Base-by-base conservation (phyloP, 2,888 invertebrate genomes). In the Zaprionus bogoriensis region DNA sequence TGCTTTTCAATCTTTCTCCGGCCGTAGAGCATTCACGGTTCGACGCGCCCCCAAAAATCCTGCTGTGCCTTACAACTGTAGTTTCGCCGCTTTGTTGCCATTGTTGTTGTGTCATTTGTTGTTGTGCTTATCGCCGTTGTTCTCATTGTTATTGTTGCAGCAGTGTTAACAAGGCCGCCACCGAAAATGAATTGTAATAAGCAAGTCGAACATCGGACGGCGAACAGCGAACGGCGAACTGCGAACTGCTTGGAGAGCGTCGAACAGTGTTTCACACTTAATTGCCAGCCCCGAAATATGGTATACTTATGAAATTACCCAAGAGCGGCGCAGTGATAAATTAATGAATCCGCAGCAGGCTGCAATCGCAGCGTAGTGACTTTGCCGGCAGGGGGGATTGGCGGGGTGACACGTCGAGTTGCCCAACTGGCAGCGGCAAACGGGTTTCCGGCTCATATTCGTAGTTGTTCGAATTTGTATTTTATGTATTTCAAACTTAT, bases 221-320 rank as follows among this genome's bases (percentile, higher is more conserved):
- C 39, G 20, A 55, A n/a, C 7, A 14, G 3, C 9, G 32, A 36
- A 9, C 17, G 32, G 14, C 14, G 14, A 10, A 30, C 64, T 51
- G 57, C 81, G 67, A n/a, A n/a, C n/a, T n/a, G n/a, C n/a, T n/a
- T n/a, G 32, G 3, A 7, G 32, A 36, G 17, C 17, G 32, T 36
- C 14, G 14, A 10, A 30, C 64, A 53, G 57, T 84, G 67, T 81
- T 87, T 80, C 74, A 77, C 87, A 87, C 80, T 84, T 80, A 80
- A 80, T 87, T 84, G 80, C 82, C 57, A 82, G 79, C 63, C 67
- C 69, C 63, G 60, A 64, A 76, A 52, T 48, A n/a, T n/a, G n/a
- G n/a, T n/a, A 51, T 47, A 55, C 25, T 30, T 75, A 86, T 60
- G 65, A 69, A 73, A 87, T 80, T 80, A 71, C 77, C 66, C 74